Base-by-base conservation (phyloP, 2,797 vertebrate genomes). In the Liparis tanakae region DNA sequence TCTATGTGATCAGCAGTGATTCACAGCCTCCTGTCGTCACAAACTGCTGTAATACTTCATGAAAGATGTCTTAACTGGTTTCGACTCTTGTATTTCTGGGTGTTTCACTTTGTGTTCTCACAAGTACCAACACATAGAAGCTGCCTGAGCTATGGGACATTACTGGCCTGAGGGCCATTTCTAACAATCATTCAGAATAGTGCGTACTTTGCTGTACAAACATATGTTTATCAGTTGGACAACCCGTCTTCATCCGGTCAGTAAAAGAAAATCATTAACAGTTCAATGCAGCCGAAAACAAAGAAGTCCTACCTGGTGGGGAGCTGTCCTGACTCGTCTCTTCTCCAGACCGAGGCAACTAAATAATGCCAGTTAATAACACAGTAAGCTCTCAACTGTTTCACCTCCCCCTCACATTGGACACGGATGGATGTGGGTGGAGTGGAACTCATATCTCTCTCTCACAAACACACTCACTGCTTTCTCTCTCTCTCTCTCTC, bases 331-430 rank as follows among this genome's bases (percentile, higher is more conserved):
- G 76, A 79, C 82, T 67, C 50, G 80, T 77, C 55, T 80, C 77
- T 64, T 80, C 72, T 81, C 75, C 84, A 74, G 66, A 74, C 78
- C 77, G 66, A 88, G 67, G 63, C 74, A 79, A 81, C 82, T 82
- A 78, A 88, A 83, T 82, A 72, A 87, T 79, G 80, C 65, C 81
- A 83, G 87, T 89, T 85, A 85, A 79, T 62, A 79, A 83, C 83
- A 81, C 82, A 85, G 80, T 77, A 78, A 88, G 87, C 82, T 50
- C 85, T 90, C 63, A 84, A 87, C 78, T 80, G 85, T 81, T 85
- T 89, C 88, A 88, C 92, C 91, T 88, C 92, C 91, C 90, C 87
- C 91, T 91, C 89, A 90, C 82, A 72, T 88, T 90, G 86, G 91
- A 90, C 87, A 85, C 69, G 70, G 81, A 83, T 85, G 76, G 72